These are phyloP conservation scores for Chymomyza procnemis DNA, from an alignment of 2,888 invertebrate species.

Conservation along the genomic window DNA sequence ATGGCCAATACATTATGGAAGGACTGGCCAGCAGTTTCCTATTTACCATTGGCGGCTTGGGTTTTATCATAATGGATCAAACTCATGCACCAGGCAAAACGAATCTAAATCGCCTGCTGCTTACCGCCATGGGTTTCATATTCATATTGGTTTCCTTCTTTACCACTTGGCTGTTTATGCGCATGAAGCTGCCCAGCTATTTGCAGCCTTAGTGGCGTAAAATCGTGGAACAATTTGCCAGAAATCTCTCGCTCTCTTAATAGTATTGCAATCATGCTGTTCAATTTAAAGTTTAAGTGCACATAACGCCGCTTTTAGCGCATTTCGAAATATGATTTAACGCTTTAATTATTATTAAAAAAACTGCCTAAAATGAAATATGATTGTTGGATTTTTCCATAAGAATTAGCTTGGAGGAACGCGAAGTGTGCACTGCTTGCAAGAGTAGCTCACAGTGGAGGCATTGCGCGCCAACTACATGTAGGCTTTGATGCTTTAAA, in stretches of 20 bases:
- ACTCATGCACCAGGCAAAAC: constrained; percentile 92
- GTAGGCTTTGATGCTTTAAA: too few relatives aligned
- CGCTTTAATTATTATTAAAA: not conserved
- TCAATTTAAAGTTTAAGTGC: not conserved
- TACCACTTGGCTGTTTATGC: constrained; percentile 98
- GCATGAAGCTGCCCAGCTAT: constrained; percentile 96
- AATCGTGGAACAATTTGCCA: not conserved
- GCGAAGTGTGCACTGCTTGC: too few relatives aligned
- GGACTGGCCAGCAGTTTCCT: constrained; percentile 98
- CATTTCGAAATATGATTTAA: not conserved
- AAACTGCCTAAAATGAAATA: not conserved
- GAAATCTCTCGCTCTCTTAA: constrained; percentile 21
- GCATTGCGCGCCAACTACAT: too few relatives aligned
- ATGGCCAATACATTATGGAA: constrained; percentile 99
- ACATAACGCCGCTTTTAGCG: constrained; percentile 26
- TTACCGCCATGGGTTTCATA: constrained; percentile 89
- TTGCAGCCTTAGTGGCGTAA: constrained; percentile 79
- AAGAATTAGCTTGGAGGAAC: not conserved
- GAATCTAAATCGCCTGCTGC: constrained; percentile 92
- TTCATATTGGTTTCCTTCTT: constrained; percentile 96
- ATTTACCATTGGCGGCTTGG: constrained; percentile 96
- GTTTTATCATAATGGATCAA: constrained; percentile 96
- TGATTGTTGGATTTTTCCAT: not conserved
- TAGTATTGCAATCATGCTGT: constrained; percentile 34
- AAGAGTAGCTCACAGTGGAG: too few relatives aligned